Conservation (phyloP, 1,140 invertebrate species). For the Drosophila mojavensis region DNA sequence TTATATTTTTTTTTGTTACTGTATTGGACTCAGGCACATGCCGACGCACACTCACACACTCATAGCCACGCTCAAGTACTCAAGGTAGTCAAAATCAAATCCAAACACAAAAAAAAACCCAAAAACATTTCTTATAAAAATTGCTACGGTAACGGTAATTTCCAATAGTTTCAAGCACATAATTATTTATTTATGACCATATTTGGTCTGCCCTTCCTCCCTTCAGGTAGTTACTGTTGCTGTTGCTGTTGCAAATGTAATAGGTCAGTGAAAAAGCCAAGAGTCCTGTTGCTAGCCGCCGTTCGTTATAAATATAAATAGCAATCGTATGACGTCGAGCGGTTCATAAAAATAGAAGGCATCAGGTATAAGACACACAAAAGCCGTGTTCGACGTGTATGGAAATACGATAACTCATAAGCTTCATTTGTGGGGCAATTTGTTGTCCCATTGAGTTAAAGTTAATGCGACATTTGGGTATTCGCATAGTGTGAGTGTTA, state of each 20-base stretch:
- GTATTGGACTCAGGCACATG: constrained; percentile 25
- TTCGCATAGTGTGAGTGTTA: neutral
- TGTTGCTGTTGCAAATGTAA: constrained; percentile 20
- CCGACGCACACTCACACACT: neutral
- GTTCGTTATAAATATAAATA: constrained; percentile 21
- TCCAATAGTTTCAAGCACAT: constrained; percentile 61
- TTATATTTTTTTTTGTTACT: constrained; percentile 16
- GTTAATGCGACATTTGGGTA: constrained; percentile 29
- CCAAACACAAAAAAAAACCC: neutral
- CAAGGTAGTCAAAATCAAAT: constrained; percentile 12
- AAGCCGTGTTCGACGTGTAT: constrained; percentile 5
- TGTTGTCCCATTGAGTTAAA: constrained; percentile 19
- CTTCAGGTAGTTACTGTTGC: no score
- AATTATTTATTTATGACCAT: constrained; percentile 77
- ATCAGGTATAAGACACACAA: neutral
- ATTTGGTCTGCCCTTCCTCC: no score
- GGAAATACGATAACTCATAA: constrained; percentile 40
- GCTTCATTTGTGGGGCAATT: constrained; percentile 17
- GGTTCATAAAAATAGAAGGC: constrained; percentile 36
- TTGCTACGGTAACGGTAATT: constrained; percentile 23
- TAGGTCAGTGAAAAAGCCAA: constrained; percentile 41
- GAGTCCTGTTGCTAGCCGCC: constrained; percentile 27
- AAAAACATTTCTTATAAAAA: constrained; percentile 48
- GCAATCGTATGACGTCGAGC: constrained; percentile 28
- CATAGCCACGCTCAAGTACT: constrained; percentile 3